A percentile compares a stretch with the other conserved stretches of the same genome.
These are phyloP conservation scores for Bufotes viridis DNA, from an alignment of 2,797 vertebrate genomes.

Conservation along the genomic window DNA sequence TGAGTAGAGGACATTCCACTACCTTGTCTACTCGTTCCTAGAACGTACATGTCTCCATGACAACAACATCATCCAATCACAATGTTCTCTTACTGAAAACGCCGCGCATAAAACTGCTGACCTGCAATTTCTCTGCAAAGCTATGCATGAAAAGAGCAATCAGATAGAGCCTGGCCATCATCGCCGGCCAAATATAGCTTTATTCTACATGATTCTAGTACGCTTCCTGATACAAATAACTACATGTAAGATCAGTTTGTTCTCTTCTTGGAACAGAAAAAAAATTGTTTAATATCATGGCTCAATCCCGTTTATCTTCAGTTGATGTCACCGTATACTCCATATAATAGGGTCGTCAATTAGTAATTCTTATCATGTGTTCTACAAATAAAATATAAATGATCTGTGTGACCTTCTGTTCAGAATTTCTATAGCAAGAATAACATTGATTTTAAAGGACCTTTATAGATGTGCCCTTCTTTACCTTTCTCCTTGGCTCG, in stretches of 20 bases:
- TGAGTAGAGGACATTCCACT: conserved; percentile 38
- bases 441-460: not conserved
- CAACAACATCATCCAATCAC: conserved; percentile 38
- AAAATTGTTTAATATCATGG: not conserved
- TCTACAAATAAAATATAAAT: not conserved
- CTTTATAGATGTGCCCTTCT: not conserved
- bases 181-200: conserved; percentile 41
- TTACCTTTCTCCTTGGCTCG: too few species aligned
- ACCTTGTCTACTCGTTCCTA: not conserved
- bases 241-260: conserved; percentile 16
- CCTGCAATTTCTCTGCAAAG: conserved; percentile 48
- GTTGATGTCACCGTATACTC: not conserved
- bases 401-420: not conserved
- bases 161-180: conserved; percentile 39
- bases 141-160: conserved; percentile 53
- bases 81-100: conserved; percentile 20
- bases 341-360: not conserved
- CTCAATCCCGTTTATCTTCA: not conserved
- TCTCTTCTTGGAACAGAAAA: not conserved
- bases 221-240: conserved; percentile 7
- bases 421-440: not conserved
- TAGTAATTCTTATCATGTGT: not conserved
- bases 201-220: not conserved
- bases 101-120: conserved; percentile 33
- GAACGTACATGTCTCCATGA: conserved; percentile 22